Percentiles rank a stretch among this genome's conserved stretches.
phyloP scores from a whole-genome alignment of 2,797 vertebrate genomes.

The Pempheris klunzingeri region DNA sequence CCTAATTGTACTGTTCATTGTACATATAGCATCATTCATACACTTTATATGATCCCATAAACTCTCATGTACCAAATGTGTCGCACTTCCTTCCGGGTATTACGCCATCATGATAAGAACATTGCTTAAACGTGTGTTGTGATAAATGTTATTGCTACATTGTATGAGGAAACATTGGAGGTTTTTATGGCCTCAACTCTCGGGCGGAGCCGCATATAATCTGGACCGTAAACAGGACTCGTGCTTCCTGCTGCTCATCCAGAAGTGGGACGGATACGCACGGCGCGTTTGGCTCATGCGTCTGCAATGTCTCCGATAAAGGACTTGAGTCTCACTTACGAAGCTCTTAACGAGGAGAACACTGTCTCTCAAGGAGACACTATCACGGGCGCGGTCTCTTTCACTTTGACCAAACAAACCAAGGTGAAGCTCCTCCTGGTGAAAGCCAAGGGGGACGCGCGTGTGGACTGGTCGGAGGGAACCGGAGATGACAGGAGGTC shows the following conservation, averaged over 20 bases:
- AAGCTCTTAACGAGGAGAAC: conserved; percentile 65
- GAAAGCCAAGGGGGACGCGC: conserved; percentile 89
- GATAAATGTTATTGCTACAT: neutral
- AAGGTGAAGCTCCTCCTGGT: conserved; percentile 88
- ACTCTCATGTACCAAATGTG: too few relatives aligned
- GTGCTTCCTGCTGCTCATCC: accelerated
- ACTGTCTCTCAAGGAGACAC: conserved; percentile 89
- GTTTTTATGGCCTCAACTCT: accelerated
- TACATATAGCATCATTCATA: neutral
- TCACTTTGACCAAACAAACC: conserved; percentile 87
- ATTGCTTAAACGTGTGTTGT: neutral
- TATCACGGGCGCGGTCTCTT: conserved; percentile 86
- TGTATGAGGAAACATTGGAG: neutral
- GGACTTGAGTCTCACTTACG: conserved; percentile 30
- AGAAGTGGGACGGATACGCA: accelerated
- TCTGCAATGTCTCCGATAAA: conserved; percentile 61
- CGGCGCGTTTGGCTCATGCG: too few relatives aligned
- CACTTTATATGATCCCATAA: neutral
- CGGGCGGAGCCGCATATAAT: neutral
- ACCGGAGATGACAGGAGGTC: conserved; percentile 67
- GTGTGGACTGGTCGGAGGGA: conserved; percentile 88
- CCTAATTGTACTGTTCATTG: neutral
- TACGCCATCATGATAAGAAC: accelerated
- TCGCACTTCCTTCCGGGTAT: neutral
- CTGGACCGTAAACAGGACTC: accelerated